A percentile compares a stretch with the other conserved stretches of the same genome.
Conservation (phyloP, 2,888 invertebrate genomes). For the Prenolepis imparis region DNA sequence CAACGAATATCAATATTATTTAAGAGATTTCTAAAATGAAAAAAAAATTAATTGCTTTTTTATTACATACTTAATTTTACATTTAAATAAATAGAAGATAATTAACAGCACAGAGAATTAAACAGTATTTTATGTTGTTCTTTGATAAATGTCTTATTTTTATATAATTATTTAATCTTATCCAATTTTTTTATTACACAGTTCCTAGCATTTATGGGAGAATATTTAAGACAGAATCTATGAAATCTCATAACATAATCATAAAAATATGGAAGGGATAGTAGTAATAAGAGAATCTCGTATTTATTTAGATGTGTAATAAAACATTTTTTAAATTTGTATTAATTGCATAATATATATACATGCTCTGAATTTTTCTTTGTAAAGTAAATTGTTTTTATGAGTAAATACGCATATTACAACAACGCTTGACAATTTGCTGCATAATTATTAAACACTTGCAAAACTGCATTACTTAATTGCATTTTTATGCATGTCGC, state of each 20-base stretch:
- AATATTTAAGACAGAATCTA: neutral
- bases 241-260: neutral
- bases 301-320: neutral
- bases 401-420: neutral
- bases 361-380: neutral
- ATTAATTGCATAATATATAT: neutral
- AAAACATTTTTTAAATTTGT: neutral
- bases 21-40: neutral
- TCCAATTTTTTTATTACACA: too few species aligned
- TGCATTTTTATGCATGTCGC: slow-evolving; percentile 23
- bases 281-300: neutral
- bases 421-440: slow-evolving; percentile 11
- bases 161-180: neutral
- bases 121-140: neutral
- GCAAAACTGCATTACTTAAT: neutral
- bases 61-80: neutral
- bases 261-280: neutral
- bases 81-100: neutral
- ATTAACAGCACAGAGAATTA: neutral
- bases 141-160: neutral
- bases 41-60: neutral
- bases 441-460: slow-evolving; percentile 31
- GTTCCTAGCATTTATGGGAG: neutral
- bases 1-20: neutral
- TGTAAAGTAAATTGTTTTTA: neutral